Evolutionary conservation across 2,797 vertebrate species (phyloP), one percentile per base, ranked within the genome.

Genomic region (Phoeniculus purpureus): DNA sequence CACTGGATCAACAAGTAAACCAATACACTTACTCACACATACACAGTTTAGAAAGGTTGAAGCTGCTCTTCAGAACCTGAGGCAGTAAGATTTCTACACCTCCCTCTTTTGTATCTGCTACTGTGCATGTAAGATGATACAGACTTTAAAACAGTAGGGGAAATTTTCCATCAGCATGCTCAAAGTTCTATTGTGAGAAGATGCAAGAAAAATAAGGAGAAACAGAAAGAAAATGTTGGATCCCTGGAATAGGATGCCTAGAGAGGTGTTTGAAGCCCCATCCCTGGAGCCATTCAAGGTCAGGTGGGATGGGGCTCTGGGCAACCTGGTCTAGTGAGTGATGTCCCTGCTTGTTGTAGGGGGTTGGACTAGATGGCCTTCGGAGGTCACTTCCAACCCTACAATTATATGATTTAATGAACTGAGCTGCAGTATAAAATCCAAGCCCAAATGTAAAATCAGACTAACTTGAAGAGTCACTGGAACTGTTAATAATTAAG

Each of bases 71-170:
- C 34, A 72, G n/a, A 68, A 34, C 43, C 27, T 9, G 12, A n/a
- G 32, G 17, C 25, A 51, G 31, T 26, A 68, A 77, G 29, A 43
- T 37, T 78, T 45, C 60, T n/a, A 31, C 29, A 22, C 29, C 19
- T 45, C 67, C 29, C 19, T 45, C 67, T 64, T 27, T 4, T 40
- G 19, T 40, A 60, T 2, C 25, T 40, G 67, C 25, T 60, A 34
- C 15, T 60, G 78, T 34, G 68, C 31, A 1, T 0, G 19, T 1
- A 26, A 47, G 26, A 51, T 3, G 45, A 37, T 26, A 52, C 0
- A 2, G 2, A 37, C 31, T 51, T 60, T 2, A 58, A 58, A 56
- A 77, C 72, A n/a, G 5, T 40, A 55, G 56, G 27, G 9, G 23
- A 21, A 40, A 21, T 51, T 12, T 70, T 40, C 37, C 59, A 21